Base-by-base conservation (phyloP, 2,113 vertebrate species). In the Amazona guildingii region DNA sequence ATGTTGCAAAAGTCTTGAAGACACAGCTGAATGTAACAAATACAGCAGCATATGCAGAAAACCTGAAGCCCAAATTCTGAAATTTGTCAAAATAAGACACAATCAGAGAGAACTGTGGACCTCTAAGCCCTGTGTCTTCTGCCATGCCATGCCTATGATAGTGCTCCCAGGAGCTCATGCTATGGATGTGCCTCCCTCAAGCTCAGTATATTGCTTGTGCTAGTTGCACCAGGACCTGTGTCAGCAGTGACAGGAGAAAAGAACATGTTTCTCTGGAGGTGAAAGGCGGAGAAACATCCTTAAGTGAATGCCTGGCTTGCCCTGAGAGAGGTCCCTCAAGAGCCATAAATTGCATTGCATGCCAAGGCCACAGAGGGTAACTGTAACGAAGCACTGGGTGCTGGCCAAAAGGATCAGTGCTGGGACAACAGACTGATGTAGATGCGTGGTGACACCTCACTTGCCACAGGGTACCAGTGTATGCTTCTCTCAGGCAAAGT, bases 391-490 rank as follows among this genome's bases (percentile, higher is more conserved):
- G 59, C 5, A 19, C 4, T 7, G 25, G 33, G 33, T 0, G 2
- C 18, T 19, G 44, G 78, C 55, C 20, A n/a, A 43, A 54, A 49
- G 55, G 48, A n/a, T n/a, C 55, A 49, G 43, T 2, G 10, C 57
- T 78, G 68, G 21, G 67, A 41, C 25, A 16, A 4, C 54, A 37
- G 85, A 35, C 70, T 51, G 79, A 48, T 5, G 5, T 8, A 31
- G 20, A 23, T 3, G 2, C 7, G 14, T 0, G 0, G 21, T 52
- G 77, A 84, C 68, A 55, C 41, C 69, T 35, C 15, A 3, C 18
- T 44, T 0, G 0, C 52, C 0, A 2, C 49, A 35, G 25, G 6
- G 0, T 13, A 39, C 18, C 49, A 31, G 33, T 1, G 1, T 28
- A 7, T 2, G 2, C 44, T 57, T 15, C 52, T 57, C 19, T 57